A percentile compares a stretch with the other conserved stretches of the same genome.
phyloP scores from a whole-genome alignment of 2,888 invertebrate species.

The Cyclophora punctaria region DNA sequence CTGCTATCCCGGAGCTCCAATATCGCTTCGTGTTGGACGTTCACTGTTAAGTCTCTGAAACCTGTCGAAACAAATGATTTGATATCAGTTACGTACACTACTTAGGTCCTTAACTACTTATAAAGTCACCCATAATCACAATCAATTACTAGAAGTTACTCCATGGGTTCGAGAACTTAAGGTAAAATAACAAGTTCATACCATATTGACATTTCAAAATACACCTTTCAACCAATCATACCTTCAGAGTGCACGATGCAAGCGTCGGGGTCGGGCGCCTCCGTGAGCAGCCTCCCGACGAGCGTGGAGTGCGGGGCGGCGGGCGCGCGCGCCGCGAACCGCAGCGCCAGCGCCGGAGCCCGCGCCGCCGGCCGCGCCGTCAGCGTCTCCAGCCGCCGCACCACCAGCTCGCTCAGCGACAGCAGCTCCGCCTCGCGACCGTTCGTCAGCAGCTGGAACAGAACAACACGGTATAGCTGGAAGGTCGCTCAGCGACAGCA shows the following conservation, averaged over 20 bases:
- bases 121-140: too few relatives aligned
- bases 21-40: conserved; percentile 75
- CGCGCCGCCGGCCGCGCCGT: conserved; percentile 59
- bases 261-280: conserved; percentile 76
- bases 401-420: conserved; percentile 77
- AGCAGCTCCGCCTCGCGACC: conserved; percentile 83
- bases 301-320: conserved; percentile 47
- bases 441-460: conserved; percentile 69
- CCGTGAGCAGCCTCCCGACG: conserved; percentile 68
- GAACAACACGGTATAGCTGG: too few relatives aligned
- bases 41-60: conserved; percentile 76
- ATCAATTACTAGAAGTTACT: too few relatives aligned
- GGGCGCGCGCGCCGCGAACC: conserved; percentile 51
- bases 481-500: conserved; percentile 78
- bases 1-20: conserved; percentile 78
- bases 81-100: too few relatives aligned
- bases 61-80: conserved; percentile 34
- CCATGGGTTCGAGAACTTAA: too few relatives aligned
- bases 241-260: conserved; percentile 76
- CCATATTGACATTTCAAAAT: too few relatives aligned
- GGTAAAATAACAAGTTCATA: too few relatives aligned
- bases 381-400: conserved; percentile 79
- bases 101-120: too few relatives aligned
- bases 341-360: conserved; percentile 31
- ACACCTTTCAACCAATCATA: conserved; percentile 22